Evolutionary conservation across 1,140 invertebrate species (phyloP), one percentile per base, ranked within the genome.

Genomic region (Centruroides sculpturatus): DNA sequence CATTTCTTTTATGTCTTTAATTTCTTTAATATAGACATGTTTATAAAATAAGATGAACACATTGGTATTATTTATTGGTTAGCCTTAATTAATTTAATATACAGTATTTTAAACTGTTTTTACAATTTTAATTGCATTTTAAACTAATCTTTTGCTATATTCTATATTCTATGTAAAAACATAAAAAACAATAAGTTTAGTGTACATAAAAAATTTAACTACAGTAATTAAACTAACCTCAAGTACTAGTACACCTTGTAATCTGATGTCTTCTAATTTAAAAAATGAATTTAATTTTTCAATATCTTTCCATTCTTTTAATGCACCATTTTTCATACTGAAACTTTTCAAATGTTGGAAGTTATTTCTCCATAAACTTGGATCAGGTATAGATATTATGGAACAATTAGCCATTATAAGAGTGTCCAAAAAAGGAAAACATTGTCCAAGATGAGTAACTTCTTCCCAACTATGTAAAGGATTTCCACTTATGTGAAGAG

Each of bases 341-440:
- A 95, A 76, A 72, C 85, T 83, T 69, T 82, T 79, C 49, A 92
- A 76, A 67, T 80, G 80, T 51, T 81, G 81, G 73, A 83, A 87
- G 23, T 57, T 7, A n/a, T 56, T 35, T 6, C 56, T 35, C 61
- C 61, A 64, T 36, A 23, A n/a, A 13, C 57, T 47, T 41, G 68
- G 61, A 13, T 70, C 62, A 10, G 62, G 78, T 35, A 88, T 70
- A 0, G 80, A 82, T 13, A 79, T 76, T 58, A 90, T 76, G 6
- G 86, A 85, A 75, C 89, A 92, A 64, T 94, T 88, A 35, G 89
- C 89, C 5, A 92, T 75, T 5, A 92, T 82, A 41, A 96, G 74
- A 0, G 84, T 83, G 72, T 92, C 84, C 58, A 95, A 72, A 66
- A 83, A 83, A 0, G 91, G 90, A 74, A 95, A 95, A 5, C 61